These are phyloP conservation scores for Chirona hameri DNA, from an alignment of 2,888 invertebrate genomes.

Conservation along the genomic window DNA sequence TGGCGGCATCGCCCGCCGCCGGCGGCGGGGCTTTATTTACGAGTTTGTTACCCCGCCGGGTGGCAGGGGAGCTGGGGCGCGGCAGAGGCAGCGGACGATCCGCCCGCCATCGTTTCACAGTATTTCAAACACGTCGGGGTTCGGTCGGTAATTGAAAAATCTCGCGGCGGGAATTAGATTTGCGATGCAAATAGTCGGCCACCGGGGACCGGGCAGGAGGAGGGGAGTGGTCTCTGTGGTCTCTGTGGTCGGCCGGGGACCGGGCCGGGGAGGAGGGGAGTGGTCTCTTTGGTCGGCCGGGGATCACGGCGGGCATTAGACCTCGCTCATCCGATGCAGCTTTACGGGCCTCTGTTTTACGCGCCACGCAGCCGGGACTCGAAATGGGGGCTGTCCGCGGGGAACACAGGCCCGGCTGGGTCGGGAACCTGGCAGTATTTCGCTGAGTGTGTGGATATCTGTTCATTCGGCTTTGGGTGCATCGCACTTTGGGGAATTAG, in stretches of 20 bases:
- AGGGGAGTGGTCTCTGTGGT: background rate
- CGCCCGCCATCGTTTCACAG: background rate
- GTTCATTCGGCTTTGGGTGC: too few species aligned
- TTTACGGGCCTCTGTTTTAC: too few species aligned
- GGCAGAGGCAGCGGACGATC: background rate
- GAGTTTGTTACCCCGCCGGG: background rate
- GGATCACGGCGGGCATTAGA: background rate
- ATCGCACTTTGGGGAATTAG: too few species aligned
- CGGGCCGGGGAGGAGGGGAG: background rate
- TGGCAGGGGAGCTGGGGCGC: background rate
- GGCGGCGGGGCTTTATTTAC: slow-evolving; percentile 1
- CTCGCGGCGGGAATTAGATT: slow-evolving; percentile 1
- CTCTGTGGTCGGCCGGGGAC: background rate
- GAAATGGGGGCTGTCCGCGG: too few species aligned
- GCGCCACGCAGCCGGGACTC: too few species aligned
- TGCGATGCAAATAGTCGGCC: slow-evolving; percentile 22
- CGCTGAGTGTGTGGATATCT: too few species aligned
- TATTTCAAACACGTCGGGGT: slow-evolving; percentile 12
- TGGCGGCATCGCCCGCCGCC: background rate
- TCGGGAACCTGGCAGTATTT: too few species aligned
- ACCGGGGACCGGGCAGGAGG: background rate
- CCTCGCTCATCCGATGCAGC: background rate
- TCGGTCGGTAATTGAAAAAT: slow-evolving; percentile 12
- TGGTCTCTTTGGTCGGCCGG: background rate
- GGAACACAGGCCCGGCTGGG: too few species aligned